phyloP scores from a whole-genome alignment of 2,888 invertebrate genomes.

The Itoplectis maculator region DNA sequence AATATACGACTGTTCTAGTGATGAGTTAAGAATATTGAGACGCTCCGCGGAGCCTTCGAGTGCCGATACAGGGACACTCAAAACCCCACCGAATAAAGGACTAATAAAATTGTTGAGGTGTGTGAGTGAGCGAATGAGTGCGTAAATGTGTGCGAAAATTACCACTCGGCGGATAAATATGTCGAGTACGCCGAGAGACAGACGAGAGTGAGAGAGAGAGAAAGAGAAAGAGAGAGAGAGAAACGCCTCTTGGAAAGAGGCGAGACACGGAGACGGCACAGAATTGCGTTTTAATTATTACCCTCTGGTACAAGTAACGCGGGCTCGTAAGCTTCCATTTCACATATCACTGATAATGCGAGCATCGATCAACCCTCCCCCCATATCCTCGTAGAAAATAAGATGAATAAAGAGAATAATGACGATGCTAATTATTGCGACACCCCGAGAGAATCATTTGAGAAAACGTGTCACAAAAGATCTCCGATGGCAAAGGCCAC shows the following conservation, averaged over 20 bases:
- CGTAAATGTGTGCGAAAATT: not conserved
- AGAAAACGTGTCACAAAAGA: constrained; percentile 15
- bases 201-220: not conserved
- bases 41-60: constrained; percentile 3
- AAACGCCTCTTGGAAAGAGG: not conserved
- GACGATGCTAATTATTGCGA: constrained; percentile 9
- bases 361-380: constrained; percentile 25
- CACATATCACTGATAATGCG: constrained; percentile 44
- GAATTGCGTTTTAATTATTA: constrained; percentile 32
- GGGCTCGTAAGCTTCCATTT: constrained; percentile 60
- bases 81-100: constrained; percentile 34
- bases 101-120: constrained; percentile 21
- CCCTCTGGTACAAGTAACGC: constrained; percentile 57
- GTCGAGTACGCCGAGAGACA: not conserved
- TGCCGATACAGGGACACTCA: constrained; percentile 20
- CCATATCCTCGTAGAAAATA: constrained; percentile 9
- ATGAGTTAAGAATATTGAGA: too few relatives aligned
- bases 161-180: not conserved
- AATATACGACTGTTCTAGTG: constrained; percentile 17
- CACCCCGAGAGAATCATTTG: constrained; percentile 13
- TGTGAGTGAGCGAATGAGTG: constrained; percentile 1
- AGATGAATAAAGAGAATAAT: constrained; percentile 18
- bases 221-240: too few relatives aligned
- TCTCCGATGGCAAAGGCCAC: not conserved
- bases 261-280: not conserved